Evolutionary conservation across 2,113 vertebrate genomes (phyloP), one percentile per base, ranked within the genome.

Genomic region (Pomatorhinus ruficollis): DNA sequence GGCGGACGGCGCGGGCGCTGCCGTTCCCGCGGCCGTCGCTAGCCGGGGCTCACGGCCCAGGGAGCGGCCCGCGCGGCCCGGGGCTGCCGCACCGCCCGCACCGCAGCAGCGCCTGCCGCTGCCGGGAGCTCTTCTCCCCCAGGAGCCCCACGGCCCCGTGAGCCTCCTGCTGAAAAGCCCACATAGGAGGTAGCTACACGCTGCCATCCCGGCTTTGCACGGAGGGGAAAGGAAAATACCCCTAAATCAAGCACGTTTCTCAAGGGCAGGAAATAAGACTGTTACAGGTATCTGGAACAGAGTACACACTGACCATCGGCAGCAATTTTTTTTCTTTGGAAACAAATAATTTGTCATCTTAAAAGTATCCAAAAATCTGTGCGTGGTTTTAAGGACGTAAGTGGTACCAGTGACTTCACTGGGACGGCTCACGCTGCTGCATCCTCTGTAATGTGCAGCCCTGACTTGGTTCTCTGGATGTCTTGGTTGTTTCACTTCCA

Each of bases 21-120:
- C 85, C 87, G 44, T 94, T 92, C 76, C 50, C 5, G 18, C 7
- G 4, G 6, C 39, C 22, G 79, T 74, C 98, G 94, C 97, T 98
- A 98, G 98, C 94, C 94, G 98, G 98, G 25, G 97, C 97, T 97
- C 86, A 54, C 79, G 93, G 94, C 97, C 94, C 95, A 97, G 86
- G 82, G 30, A 83, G 12, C 37, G 28, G 57, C 40, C 23, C 10
- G 31, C 12, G 0, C n/a, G 3, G n/a, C 19, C 20, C 31, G 6
- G 13, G 33, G 39, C 40, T 17, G 16, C 68, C 27, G 57, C 59
- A 10, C 14, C 52, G 12, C 27, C 19, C 6, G 57, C n/a, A 0
- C 1, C 15, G 63, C 64, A 12, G 28, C 45, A 9, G 19, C 6
- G 59, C 7, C 61, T 4, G 10, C n/a, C 11, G 11, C 50, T 8